Conservation (phyloP, 1,140 invertebrate genomes). For the Brachionus rubens region DNA sequence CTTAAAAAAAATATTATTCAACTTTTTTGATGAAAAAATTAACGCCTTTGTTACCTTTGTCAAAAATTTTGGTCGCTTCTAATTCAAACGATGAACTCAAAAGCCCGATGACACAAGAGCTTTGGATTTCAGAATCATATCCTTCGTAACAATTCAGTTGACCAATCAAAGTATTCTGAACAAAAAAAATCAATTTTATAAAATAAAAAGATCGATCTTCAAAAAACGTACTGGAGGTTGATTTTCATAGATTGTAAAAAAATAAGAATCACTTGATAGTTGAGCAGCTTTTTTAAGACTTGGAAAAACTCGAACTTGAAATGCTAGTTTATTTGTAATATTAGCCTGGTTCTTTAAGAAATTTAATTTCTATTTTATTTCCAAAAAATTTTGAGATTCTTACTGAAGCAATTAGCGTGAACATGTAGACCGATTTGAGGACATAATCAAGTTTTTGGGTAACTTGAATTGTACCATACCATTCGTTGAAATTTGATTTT, state of each 20-base stretch:
- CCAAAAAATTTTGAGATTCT: neutral
- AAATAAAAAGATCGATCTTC: neutral
- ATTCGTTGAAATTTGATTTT: neutral
- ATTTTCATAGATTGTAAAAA: slow-evolving; percentile 2
- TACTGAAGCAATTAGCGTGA: slow-evolving; percentile 4
- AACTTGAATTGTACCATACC: neutral
- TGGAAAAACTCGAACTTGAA: neutral
- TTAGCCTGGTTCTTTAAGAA: neutral
- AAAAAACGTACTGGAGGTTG: neutral
- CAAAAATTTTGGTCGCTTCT: neutral
- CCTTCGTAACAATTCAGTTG: neutral
- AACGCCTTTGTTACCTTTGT: slow-evolving; percentile 37
- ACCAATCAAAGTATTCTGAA: slow-evolving; percentile 15
- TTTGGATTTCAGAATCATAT: neutral
- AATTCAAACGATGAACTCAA: neutral
- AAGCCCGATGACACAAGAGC: neutral
- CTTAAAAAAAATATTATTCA: neutral
- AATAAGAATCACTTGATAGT: neutral
- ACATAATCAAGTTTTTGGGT: neutral
- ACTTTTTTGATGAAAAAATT: too few relatives aligned
- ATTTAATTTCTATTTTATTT: neutral
- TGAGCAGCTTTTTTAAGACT: slow-evolving; percentile 3
- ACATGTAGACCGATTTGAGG: neutral
- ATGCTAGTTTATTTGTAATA: neutral
- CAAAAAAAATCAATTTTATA: neutral